Percentiles rank a stretch among this genome's conserved stretches.
Evolutionary conservation across 2,113 vertebrate species (phyloP).

Genomic region (Cyanoderma ruficeps): DNA sequence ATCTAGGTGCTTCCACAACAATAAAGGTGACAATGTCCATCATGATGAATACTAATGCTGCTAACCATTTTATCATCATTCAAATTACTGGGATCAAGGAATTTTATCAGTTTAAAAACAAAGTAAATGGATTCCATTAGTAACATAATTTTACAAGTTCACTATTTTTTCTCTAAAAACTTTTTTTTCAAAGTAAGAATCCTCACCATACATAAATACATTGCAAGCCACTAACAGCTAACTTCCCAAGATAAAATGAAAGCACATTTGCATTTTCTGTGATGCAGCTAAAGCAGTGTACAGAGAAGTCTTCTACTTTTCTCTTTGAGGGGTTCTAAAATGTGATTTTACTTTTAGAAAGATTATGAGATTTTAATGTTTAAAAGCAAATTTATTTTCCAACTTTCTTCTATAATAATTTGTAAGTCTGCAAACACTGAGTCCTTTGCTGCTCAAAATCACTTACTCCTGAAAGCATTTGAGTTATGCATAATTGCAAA

Average conservation of each 20-base stretch:
- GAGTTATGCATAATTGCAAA: not conserved
- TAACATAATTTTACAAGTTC: not conserved
- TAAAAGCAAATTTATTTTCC: not conserved
- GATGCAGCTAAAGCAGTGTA: not conserved
- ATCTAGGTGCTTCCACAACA: not conserved
- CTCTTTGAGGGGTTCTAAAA: not conserved
- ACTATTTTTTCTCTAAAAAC: not conserved
- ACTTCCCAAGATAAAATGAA: not conserved
- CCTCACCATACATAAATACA: not conserved
- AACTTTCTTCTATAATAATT: not conserved
- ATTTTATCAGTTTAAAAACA: not conserved
- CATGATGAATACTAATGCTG: not conserved
- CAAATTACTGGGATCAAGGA: not conserved
- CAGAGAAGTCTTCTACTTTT: not conserved
- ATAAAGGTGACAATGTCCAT: not conserved
- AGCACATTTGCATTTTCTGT: not conserved
- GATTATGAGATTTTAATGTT: not conserved
- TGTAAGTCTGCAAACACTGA: not conserved
- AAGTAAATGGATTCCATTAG: not conserved
- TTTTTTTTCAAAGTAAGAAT: not conserved
- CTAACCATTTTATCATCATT: not conserved
- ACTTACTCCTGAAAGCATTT: not conserved
- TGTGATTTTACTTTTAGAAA: not conserved
- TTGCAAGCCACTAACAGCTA: not conserved
- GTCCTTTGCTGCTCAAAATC: not conserved